Percentiles rank a stretch among this genome's conserved stretches.
phyloP scores from a whole-genome alignment of 1,140 invertebrate genomes.

The Delia radicum region DNA sequence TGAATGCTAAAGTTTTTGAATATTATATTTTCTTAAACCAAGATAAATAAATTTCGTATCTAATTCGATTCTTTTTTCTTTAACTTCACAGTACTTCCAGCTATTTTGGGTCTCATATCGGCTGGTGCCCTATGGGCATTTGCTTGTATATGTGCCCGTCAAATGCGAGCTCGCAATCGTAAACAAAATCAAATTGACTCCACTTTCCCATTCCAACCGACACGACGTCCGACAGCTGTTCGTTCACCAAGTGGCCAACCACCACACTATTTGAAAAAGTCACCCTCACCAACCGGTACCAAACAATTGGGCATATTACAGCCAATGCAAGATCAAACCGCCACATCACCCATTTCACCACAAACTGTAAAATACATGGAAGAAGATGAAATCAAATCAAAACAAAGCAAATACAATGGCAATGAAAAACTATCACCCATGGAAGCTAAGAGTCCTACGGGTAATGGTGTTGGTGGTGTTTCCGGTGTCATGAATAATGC shows the following conservation, averaged over 20 bases:
- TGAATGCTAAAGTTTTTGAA: too few relatives aligned
- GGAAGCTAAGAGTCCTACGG: conserved; percentile 51
- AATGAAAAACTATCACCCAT: conserved; percentile 26
- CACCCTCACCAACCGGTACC: conserved; percentile 79
- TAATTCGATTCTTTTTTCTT: background rate
- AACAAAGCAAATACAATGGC: conserved; percentile 31
- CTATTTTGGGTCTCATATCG: conserved; percentile 47
- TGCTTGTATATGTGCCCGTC: conserved; percentile 50
- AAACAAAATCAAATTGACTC: conserved; percentile 51
- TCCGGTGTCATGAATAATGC: background rate
- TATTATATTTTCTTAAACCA: background rate
- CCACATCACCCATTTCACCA: conserved; percentile 44
- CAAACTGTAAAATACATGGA: conserved; percentile 48
- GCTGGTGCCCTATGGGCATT: conserved; percentile 49
- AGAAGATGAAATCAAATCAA: conserved; percentile 43
- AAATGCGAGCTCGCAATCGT: conserved; percentile 49
- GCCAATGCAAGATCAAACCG: conserved; percentile 49
- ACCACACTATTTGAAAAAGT: conserved; percentile 84
- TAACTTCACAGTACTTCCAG: conserved; percentile 46
- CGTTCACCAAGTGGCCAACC: conserved; percentile 63
- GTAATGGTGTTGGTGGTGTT: background rate
- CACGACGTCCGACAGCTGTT: conserved; percentile 61
- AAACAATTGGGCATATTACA: conserved; percentile 56
- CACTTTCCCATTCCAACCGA: conserved; percentile 62
- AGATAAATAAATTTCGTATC: background rate